Percentiles rank a stretch among this genome's conserved stretches.
phyloP scores from a whole-genome alignment of 2,113 vertebrate genomes.

The Mystacornis crossleyi region DNA sequence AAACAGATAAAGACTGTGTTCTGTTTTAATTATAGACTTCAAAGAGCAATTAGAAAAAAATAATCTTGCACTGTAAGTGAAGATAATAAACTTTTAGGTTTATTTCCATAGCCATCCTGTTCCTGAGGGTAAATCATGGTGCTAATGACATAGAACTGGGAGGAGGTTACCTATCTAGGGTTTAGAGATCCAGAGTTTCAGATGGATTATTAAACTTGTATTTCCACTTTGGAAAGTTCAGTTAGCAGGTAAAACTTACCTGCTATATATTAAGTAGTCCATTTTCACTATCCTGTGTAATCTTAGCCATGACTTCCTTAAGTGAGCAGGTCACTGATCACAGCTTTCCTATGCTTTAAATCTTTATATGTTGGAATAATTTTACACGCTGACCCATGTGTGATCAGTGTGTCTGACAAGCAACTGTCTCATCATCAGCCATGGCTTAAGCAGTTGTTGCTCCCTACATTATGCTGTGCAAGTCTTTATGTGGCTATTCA shows the following conservation, averaged over 20 bases:
- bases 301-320: neutral
- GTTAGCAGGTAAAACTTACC: neutral
- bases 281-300: neutral
- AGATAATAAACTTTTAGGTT: neutral
- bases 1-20: neutral
- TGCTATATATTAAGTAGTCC: neutral
- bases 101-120: neutral
- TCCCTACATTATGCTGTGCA: neutral
- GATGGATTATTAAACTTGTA: neutral
- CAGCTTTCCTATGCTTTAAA: neutral
- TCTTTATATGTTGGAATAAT: neutral
- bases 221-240: neutral
- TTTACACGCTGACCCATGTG: neutral
- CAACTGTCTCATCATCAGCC: neutral
- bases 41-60: neutral
- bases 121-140: neutral
- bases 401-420: neutral
- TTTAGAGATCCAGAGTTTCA: neutral
- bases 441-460: neutral
- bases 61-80: neutral
- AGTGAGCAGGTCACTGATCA: neutral
- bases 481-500: neutral
- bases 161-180: neutral
- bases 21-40: neutral
- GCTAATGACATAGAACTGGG: neutral